Conservation (phyloP, 2,113 vertebrate genomes). For the Melanerpes aurifrons region DNA sequence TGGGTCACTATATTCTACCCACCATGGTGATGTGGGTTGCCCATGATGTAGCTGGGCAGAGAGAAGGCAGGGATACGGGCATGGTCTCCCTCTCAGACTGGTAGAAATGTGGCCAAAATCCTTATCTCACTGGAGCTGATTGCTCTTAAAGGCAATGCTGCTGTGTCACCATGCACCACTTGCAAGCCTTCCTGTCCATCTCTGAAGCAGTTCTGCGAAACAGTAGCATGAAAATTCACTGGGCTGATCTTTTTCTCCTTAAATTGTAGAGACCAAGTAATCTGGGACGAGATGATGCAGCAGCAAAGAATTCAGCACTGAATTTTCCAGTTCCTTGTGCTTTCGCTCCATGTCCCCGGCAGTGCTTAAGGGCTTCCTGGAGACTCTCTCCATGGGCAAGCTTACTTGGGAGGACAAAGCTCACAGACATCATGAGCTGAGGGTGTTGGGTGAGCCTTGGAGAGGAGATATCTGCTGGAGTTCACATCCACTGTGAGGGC, state of each 20-base stretch:
- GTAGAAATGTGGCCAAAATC: background rate
- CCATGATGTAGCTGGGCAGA: background rate
- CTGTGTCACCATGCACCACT: background rate
- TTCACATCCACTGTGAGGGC: background rate
- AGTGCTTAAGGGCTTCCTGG: background rate
- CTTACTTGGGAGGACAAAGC: background rate
- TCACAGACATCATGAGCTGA: background rate
- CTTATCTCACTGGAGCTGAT: background rate
- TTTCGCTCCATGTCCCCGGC: rapidly evolving
- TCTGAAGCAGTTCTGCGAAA: rapidly evolving
- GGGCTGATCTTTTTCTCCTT: background rate
- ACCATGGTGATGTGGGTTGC: rapidly evolving
- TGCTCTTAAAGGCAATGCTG: background rate
- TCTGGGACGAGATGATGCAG: background rate
- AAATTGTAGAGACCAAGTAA: background rate
- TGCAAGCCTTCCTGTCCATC: background rate
- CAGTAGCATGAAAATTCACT: background rate
- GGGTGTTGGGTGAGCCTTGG: background rate
- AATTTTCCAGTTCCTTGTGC: background rate
- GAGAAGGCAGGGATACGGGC: background rate
- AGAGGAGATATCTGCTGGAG: background rate
- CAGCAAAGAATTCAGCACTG: background rate
- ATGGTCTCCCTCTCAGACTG: background rate
- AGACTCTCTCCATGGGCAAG: background rate
- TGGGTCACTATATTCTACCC: background rate